Base-by-base conservation (phyloP, 1,140 invertebrate genomes). In the Ips nitidus region DNA sequence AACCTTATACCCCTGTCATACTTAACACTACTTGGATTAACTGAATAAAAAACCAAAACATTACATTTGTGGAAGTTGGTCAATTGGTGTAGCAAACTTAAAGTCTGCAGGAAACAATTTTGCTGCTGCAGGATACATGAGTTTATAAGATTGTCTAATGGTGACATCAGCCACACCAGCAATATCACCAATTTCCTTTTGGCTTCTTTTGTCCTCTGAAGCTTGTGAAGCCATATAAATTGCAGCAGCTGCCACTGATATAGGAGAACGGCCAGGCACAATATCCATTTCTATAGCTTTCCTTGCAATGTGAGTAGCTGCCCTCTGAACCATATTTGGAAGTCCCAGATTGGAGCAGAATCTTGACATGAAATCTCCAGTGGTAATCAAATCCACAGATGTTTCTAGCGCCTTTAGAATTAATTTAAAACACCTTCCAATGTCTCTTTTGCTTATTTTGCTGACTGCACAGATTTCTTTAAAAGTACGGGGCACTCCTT, bases 221-320 rank as follows among this genome's bases (percentile, higher is more conserved):
- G 96, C 94, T 89, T 97, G 95, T 50, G 95, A 98, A 1, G 98
- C 98, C 97, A 99, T 99, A 78, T 99, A 99, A 77, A 99, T 99
- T 56, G 98, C 97, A 55, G 98, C 98, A 43, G 98, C 98, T 1
- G 98, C 95, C 1, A 99, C 96, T 0, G 97, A 99, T 73, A 99
- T 98, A 0, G 98, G 98, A 73, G 97, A 99, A 77, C 97, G 88
- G n/a, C 98, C 98, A 69, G 98, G 94, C 6, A 99, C 97, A 78
- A 99, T 94, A 79, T 99, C 97, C 78, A 98, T 82, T 79, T 99
- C 97, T 0, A 97, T 95, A 55, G 98, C 97, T 81, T 95, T 97
- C 71, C 92, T 87, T 0, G 98, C 98, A 79, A 99, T 99, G 77
- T 98, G 90, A 4, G 96, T 98, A 0, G 98, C 98, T 36, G 94